phyloP scores from a whole-genome alignment of 2,888 invertebrate genomes.

The Tillus elongatus region DNA sequence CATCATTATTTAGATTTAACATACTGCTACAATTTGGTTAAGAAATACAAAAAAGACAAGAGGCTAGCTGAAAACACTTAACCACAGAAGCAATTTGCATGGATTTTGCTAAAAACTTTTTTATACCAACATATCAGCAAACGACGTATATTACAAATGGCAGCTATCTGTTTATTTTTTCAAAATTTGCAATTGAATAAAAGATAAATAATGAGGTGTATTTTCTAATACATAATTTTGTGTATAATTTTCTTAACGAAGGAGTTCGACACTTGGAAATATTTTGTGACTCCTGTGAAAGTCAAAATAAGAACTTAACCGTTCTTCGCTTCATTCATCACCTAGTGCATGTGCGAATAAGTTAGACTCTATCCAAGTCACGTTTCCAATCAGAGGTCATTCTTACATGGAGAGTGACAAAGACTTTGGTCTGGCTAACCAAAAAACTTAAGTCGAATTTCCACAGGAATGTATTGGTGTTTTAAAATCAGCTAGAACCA shows the following conservation, averaged over 20 bases:
- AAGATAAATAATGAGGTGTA: constrained; percentile 25
- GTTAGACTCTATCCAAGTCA: constrained; percentile 21
- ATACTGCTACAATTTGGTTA: no score
- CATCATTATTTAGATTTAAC: no score
- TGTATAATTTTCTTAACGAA: constrained; percentile 16
- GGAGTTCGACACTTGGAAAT: constrained; percentile 17
- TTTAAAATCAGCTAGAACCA: constrained; percentile 15
- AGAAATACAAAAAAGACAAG: no score
- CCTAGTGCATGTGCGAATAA: constrained; percentile 21
- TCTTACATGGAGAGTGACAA: constrained; percentile 25
- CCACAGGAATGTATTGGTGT: constrained; percentile 21
- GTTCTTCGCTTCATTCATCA: constrained; percentile 24
- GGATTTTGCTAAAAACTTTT: neutral
- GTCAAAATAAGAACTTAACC: constrained; percentile 26
- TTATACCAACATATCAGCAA: constrained; percentile 23
- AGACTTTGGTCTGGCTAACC: constrained; percentile 16
- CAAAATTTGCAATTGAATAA: constrained; percentile 23
- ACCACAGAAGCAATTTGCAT: constrained; percentile 1
- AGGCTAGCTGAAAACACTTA: neutral
- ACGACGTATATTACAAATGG: constrained; percentile 24
- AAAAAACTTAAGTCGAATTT: constrained; percentile 18
- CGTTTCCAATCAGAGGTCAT: constrained; percentile 26
- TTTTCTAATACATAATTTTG: constrained; percentile 24
- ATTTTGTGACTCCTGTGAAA: constrained; percentile 25
- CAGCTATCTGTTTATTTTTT: constrained; percentile 22